Evolutionary conservation across 2,797 vertebrate species (phyloP), one percentile per base, ranked within the genome.

Genomic region (Hippoglossus hippoglossus): DNA sequence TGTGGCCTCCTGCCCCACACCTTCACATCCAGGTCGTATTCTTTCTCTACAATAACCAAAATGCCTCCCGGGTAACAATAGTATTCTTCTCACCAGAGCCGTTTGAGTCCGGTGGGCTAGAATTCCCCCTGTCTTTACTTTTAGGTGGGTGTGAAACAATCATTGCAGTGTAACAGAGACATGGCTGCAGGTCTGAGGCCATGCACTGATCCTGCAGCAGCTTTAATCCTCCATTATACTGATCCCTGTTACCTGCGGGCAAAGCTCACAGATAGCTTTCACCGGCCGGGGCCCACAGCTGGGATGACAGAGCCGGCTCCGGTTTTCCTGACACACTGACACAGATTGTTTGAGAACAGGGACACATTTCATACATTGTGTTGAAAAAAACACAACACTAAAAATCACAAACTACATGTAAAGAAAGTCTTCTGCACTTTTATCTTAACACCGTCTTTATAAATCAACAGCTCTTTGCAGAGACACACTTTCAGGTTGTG

Each of bases 161-260:
- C 80, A 70, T 69, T 76, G 67, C 78, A 51, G 80, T 84, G 85
- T 73, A 87, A 88, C 64, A 56, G 82, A 88, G 84, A 67, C 34
- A 13, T 47, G 59, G 75, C 51, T 75, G 74, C 70, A 67, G 74
- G 76, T 70, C 63, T 67, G 44, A 75, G 71, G 62, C 57, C 56
- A 2, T 41, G 51, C 72, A 61, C 57, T 76, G 77, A 81, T 84
- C 76, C 61, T 58, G 41, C 44, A 52, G 44, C 57, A 31, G 74
- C 54, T 73, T 8, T 52, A 34, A 54, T 36, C 64, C 24, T 56
- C 73, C 49, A 46, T 50, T 46, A 53, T 59, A 67, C 54, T 82
- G 78, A 88, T 90, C 82, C 69, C 61, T 76, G 67, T 75, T 77
- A 79, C 82, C 86, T 86, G 77, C 82, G 79, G 90, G 83, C 79